Base-by-base conservation (phyloP, 1,140 invertebrate genomes). In the Brachionus calyciflorus region DNA sequence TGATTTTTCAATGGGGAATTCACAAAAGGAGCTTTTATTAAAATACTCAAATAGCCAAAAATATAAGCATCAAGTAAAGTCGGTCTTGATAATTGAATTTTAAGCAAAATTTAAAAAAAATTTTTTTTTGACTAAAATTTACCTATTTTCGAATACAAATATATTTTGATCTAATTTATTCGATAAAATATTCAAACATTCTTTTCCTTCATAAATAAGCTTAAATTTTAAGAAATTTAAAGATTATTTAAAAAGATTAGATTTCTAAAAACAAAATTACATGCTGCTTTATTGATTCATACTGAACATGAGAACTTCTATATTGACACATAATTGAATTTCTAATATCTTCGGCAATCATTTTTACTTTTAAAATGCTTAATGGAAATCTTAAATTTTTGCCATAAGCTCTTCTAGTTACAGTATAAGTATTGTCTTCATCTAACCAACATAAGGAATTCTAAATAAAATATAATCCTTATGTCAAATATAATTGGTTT, bases 141-240 rank as follows among this genome's bases (percentile, higher is more conserved):
- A 70, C 65, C 33, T 70, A 28, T 73, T 73, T 51, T 73, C 69
- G 10, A 73, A 73, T 21, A 73, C 51, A 26, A 73, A 73, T 41
- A 73, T 24, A 19, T 73, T 73, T 21, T 49, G n/a, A 14, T 30
- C 46, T 1, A 73, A 30, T 17, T 41, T 49, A 1, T 19, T 6
- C 3, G 44, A 51, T 10, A 73, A 41, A 26, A 51, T 41, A 41
- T 73, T 73, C 46, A 73, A 41, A 17, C 69, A 73, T 55, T 73
- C 69, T 73, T 73, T 73, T 7, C 30, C 30, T 37, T 73, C 69
- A 40, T 51, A 55, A 1, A 55, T 24, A 33, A 51, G 30, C 51
- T 73, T 44, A 28, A 33, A 49, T 28, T 17, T 73, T 14, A 33
- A 55, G 4, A n/a, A 33, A 0, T 19, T 48, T 70, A 21, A 46